Evolutionary conservation across 1,140 invertebrate genomes (phyloP).

Genomic region (Saccostrea glomerata): DNA sequence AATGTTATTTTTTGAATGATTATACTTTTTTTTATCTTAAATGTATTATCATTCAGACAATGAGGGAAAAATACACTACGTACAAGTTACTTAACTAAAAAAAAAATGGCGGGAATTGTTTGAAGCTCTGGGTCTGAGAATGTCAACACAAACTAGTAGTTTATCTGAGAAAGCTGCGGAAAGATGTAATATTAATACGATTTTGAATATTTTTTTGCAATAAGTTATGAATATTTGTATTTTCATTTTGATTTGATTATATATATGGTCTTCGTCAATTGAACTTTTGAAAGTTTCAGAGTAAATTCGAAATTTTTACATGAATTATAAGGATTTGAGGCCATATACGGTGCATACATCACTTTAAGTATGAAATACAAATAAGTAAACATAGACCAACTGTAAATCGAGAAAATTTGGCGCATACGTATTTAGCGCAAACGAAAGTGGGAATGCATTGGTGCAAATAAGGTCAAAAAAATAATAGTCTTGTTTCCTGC

Average conservation of each 20-base stretch:
- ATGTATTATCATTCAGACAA: background rate
- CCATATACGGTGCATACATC: too few species aligned
- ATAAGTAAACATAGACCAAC: too few species aligned
- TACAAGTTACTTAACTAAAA: background rate
- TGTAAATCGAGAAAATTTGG: too few species aligned
- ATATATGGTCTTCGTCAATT: background rate
- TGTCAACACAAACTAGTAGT: slow-evolving; percentile 7
- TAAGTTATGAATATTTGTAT: background rate
- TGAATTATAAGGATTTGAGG: too few species aligned
- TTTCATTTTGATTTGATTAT: background rate
- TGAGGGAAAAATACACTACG: background rate
- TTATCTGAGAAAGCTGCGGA: background rate
- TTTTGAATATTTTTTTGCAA: too few species aligned
- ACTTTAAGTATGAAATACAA: too few species aligned
- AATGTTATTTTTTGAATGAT: background rate
- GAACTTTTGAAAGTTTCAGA: background rate
- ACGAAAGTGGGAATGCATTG: too few species aligned
- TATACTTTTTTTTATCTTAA: background rate
- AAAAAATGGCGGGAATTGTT: background rate
- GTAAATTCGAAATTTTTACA: background rate
- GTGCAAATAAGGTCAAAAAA: too few species aligned
- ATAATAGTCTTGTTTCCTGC: too few species aligned
- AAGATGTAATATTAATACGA: background rate
- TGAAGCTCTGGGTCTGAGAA: background rate
- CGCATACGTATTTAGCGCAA: too few species aligned